Base-by-base conservation (phyloP, 1,140 invertebrate genomes). In the Vanessa atalanta region DNA sequence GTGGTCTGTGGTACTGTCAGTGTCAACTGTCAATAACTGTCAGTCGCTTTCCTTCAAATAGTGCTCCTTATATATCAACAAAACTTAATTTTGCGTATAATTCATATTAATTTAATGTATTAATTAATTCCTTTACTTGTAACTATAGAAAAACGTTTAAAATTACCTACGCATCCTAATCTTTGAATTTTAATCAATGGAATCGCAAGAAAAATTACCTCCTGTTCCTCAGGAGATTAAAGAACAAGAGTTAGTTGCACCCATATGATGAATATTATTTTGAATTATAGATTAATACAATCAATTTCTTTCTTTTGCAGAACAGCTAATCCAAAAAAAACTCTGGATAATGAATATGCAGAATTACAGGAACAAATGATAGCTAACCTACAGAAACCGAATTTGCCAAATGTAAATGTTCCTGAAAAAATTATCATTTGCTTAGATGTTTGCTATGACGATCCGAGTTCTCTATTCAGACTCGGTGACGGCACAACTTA, bases 391-490 rank as follows among this genome's bases (percentile, higher is more conserved):
- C 83, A 88, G 63, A 92, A 91, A 47, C 88, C 87, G 66, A 90
- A 90, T 79, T 76, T 94, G 50, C 93, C 94, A 1, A 93, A 92
- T 80, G 83, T 93, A 6, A 95, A 95, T 88, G 88, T 94, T n/a
- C 94, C 94, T 5, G 95, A 95, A 78, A 94, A 91, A 80, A 95
- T 95, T 60, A 86, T 95, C 20, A 88, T 96, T 65, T 95, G 96
- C 70, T 88, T 96, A 53, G 96, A 96, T 84, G 87, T 95, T n/a
- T 94, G 94, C 69, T 90, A 93, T 83, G 95, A 96, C 81, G 94
- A 94, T 79, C 92, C 94, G 64, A 94, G 92, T 74, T 94, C 94
- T 14, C 83, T 93, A 4, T 93, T 83, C 85, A 90, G 94, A 79
- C 83, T 95, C 5, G 93, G 93, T 57, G 94, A 94, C 77, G 94